Percentiles rank a stretch among this genome's conserved stretches.
Conservation (phyloP, 2,888 invertebrate genomes). For the Acleris literana region DNA sequence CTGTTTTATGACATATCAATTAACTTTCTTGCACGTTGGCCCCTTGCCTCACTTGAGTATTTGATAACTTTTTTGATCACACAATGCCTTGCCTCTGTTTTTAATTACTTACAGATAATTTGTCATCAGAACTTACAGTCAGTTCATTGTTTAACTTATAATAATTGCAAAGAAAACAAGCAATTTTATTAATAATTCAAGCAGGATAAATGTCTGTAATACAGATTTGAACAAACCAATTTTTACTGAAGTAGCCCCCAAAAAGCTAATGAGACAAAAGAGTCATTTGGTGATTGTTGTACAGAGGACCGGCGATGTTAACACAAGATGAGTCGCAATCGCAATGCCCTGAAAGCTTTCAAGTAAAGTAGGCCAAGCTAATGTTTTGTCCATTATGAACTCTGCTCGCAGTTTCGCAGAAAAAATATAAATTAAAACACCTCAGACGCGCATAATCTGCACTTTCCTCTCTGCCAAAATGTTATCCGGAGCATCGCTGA, state of each 20-base stretch:
- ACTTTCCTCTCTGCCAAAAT: slow-evolving; percentile 13
- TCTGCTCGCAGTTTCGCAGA: slow-evolving; percentile 51
- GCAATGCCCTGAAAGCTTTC: slow-evolving; percentile 75
- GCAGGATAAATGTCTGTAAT: too few relatives aligned
- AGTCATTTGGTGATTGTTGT: slow-evolving; percentile 34
- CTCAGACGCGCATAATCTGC: slow-evolving; percentile 11
- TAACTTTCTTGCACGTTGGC: slow-evolving; percentile 15
- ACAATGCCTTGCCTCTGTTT: neutral
- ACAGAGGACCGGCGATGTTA: slow-evolving; percentile 44
- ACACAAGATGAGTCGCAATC: slow-evolving; percentile 66
- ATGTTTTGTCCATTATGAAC: slow-evolving; percentile 79
- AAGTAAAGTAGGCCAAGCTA: slow-evolving; percentile 69
- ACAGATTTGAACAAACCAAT: slow-evolving; percentile 25
- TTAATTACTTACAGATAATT: neutral
- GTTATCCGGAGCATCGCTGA: slow-evolving; percentile 22
- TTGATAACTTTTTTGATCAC: slow-evolving; percentile 9
- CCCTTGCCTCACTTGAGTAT: slow-evolving; percentile 3
- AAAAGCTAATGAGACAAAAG: slow-evolving; percentile 39
- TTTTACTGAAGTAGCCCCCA: slow-evolving; percentile 19
- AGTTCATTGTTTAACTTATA: too few relatives aligned
- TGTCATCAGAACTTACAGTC: neutral
- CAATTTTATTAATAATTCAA: neutral
- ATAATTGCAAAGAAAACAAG: neutral
- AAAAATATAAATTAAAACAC: slow-evolving; percentile 71
- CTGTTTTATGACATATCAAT: slow-evolving; percentile 27